Percentiles rank a stretch among this genome's conserved stretches.
These are phyloP conservation scores for Sebastolobus alascanus DNA, from an alignment of 2,797 vertebrate species.

Conservation along the genomic window DNA sequence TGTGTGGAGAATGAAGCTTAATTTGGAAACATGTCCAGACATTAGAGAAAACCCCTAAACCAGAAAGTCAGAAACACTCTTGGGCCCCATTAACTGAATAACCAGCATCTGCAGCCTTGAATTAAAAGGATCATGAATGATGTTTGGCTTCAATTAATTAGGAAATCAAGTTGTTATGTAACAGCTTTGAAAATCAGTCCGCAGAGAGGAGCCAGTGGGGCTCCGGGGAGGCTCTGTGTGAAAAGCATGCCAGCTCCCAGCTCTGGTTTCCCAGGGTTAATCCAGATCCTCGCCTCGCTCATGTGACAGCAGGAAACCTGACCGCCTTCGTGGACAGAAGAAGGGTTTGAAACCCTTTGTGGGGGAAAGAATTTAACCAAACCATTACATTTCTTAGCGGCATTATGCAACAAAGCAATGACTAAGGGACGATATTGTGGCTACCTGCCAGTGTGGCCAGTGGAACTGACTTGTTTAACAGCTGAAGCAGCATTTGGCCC, in stretches of 20 bases:
- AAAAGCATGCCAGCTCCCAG: constrained; percentile 28
- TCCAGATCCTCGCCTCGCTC: constrained; percentile 47
- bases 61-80: neutral
- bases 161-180: constrained; percentile 46
- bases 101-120: neutral
- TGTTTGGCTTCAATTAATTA: constrained; percentile 33
- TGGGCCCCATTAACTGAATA: neutral
- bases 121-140: constrained; percentile 4
- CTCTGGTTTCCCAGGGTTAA: constrained; percentile 57
- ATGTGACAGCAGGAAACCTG: constrained; percentile 46
- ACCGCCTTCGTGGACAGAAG: neutral
- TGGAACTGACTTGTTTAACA: constrained; percentile 12
- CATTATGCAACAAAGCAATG: neutral
- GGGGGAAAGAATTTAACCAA: neutral
- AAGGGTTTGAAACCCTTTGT: neutral
- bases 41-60: neutral
- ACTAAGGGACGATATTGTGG: neutral
- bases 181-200: constrained; percentile 38
- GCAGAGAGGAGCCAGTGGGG: constrained; percentile 17
- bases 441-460: neutral
- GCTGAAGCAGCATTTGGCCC: constrained; percentile 43
- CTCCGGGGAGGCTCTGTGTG: constrained; percentile 21
- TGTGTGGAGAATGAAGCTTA: neutral
- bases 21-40: neutral
- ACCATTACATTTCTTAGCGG: neutral